Evolutionary conservation across 1,140 invertebrate genomes (phyloP).

Genomic region (Bacillus rossius): DNA sequence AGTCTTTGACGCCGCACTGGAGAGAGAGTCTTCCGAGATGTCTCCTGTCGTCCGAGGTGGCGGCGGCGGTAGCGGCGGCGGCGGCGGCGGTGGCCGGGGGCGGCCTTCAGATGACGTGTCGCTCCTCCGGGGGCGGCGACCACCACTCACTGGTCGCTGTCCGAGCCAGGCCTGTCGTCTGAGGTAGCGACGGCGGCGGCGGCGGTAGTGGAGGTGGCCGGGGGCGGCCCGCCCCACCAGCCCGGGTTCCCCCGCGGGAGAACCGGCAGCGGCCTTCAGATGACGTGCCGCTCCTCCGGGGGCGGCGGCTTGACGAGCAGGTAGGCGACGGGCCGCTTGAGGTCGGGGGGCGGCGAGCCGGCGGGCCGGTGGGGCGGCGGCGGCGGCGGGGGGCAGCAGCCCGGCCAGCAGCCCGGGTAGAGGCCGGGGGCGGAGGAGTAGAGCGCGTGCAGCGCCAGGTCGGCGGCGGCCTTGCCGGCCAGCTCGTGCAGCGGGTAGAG

Average conservation of each 20-base stretch:
- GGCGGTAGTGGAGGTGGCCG: constrained; percentile 21
- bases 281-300: constrained; percentile 54
- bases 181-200: constrained; percentile 19
- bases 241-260: constrained; percentile 54
- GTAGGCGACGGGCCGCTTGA: constrained; percentile 30
- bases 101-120: too few species aligned
- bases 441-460: constrained; percentile 51
- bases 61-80: too few species aligned
- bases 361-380: constrained; percentile 1
- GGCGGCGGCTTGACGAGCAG: constrained; percentile 23
- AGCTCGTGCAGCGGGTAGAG: constrained; percentile 48
- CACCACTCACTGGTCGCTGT: constrained; percentile 5
- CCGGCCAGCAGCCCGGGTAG: constrained; percentile 25
- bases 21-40: too few species aligned
- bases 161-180: constrained; percentile 2
- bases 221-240: constrained; percentile 23
- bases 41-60: too few species aligned
- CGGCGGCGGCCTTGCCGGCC: constrained; percentile 53
- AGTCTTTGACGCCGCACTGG: too few species aligned
- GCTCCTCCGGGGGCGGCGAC: too few species aligned
- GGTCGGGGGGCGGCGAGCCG: neutral
- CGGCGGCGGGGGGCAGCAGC: constrained; percentile 22
- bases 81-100: too few species aligned
- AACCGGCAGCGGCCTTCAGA: constrained; percentile 78
- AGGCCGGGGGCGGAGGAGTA: constrained; percentile 30